phyloP scores from a whole-genome alignment of 2,113 vertebrate species.

The Oncorhynchus keta region DNA sequence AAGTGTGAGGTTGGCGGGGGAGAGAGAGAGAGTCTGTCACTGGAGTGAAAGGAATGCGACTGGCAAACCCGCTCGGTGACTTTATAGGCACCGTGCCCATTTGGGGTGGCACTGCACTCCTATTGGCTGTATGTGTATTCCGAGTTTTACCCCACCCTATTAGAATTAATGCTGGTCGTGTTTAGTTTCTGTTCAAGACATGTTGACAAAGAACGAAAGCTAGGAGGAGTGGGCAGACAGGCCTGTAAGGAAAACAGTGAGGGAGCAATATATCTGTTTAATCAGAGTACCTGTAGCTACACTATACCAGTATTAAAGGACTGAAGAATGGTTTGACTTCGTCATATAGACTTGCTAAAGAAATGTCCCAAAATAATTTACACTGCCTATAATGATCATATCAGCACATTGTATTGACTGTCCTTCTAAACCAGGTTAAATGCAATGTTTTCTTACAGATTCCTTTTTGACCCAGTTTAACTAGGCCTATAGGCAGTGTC shows the following conservation, averaged over 20 bases:
- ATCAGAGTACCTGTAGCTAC: background rate
- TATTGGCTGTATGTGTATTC: background rate
- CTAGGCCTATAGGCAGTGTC: background rate
- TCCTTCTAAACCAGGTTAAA: no score
- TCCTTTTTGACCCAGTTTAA: no score
- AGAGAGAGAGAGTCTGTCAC: background rate
- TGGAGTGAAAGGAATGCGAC: slow-evolving; percentile 10
- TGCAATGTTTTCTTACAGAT: no score
- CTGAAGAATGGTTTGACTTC: background rate
- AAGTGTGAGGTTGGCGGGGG: background rate
- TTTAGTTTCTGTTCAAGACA: background rate
- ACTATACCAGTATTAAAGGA: background rate
- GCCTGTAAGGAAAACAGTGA: background rate
- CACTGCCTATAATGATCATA: no score
- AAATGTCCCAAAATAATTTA: background rate
- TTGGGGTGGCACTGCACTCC: slow-evolving; percentile 1
- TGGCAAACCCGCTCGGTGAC: slow-evolving; percentile 11
- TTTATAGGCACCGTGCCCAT: slow-evolving; percentile 13
- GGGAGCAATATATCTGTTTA: background rate
- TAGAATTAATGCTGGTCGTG: background rate
- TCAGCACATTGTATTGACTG: no score
- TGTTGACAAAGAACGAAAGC: background rate
- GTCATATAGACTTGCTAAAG: background rate
- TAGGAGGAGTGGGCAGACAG: background rate
- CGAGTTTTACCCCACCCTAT: background rate